Conservation (phyloP, 1,140 invertebrate species). For the Calycopis cecrops region DNA sequence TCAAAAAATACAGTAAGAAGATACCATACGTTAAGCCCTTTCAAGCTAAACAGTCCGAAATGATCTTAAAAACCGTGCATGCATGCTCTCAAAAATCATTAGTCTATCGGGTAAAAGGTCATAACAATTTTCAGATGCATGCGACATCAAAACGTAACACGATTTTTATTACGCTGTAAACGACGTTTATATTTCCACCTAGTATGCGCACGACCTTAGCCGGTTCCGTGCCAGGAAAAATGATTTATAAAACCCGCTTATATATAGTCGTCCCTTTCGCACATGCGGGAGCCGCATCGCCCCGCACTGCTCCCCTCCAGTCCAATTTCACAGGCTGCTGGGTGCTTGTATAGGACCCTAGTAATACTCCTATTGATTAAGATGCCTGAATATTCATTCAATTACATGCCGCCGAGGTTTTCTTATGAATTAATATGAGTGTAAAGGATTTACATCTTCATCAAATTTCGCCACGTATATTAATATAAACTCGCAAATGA, state of each 20-base stretch:
- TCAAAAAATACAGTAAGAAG: no score
- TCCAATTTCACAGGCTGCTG: constrained; percentile 70
- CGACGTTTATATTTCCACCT: background rate
- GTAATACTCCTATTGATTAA: constrained; percentile 72
- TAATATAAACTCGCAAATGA: background rate
- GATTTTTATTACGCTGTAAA: no score
- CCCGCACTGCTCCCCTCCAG: constrained; percentile 44
- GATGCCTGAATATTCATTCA: constrained; percentile 72
- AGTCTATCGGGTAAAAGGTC: no score
- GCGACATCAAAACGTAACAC: background rate
- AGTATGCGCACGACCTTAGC: constrained; percentile 38
- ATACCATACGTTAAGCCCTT: no score
- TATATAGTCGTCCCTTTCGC: constrained; percentile 34
- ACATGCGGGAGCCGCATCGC: constrained; percentile 23
- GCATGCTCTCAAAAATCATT: no score
- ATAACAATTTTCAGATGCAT: no score
- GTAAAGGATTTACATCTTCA: constrained; percentile 26
- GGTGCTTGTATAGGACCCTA: constrained; percentile 52
- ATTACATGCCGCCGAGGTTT: constrained; percentile 60
- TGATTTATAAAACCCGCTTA: constrained; percentile 68
- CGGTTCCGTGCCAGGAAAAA: constrained; percentile 60
- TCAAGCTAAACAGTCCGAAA: no score
- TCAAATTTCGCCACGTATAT: background rate
- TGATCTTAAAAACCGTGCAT: no score
- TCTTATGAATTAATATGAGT: constrained; percentile 48